phyloP scores from a whole-genome alignment of 2,888 invertebrate species.

The Rhyacophila evoluta region DNA sequence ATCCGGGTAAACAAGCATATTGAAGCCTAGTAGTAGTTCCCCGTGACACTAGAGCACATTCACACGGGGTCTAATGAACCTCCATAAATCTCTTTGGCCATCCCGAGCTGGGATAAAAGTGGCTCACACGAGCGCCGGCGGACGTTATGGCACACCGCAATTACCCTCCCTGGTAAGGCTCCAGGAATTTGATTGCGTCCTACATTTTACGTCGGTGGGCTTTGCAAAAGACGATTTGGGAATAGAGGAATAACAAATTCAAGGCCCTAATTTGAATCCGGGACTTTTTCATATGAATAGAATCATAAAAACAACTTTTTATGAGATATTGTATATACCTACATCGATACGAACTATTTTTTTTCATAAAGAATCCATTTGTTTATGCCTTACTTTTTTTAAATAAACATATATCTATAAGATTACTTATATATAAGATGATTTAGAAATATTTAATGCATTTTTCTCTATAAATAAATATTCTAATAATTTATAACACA shows the following conservation, averaged over 20 bases:
- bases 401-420: no score
- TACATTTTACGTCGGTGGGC: constrained; percentile 11
- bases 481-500: no score
- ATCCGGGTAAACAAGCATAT: constrained; percentile 29
- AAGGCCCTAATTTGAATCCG: not conserved
- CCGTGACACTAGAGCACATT: constrained; percentile 33
- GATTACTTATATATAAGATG: no score
- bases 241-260: not conserved
- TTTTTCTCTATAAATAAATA: no score
- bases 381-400: no score
- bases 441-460: no score
- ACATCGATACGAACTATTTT: no score
- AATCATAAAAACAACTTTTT: no score
- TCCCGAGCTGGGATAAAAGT: constrained; percentile 35
- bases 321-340: no score
- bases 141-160: constrained; percentile 26
- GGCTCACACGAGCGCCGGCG: constrained; percentile 7
- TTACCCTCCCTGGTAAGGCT: constrained; percentile 22
- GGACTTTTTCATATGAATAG: no score
- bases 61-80: constrained; percentile 45
- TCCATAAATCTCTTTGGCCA: constrained; percentile 47
- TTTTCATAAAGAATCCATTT: no score
- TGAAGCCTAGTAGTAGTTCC: constrained; percentile 1
- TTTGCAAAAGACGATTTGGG: constrained; percentile 6
- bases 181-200: constrained; percentile 25